Percentiles rank a stretch among this genome's conserved stretches.
Evolutionary conservation across 1,140 invertebrate genomes (phyloP).

Genomic region (Ridgeia piscesae): DNA sequence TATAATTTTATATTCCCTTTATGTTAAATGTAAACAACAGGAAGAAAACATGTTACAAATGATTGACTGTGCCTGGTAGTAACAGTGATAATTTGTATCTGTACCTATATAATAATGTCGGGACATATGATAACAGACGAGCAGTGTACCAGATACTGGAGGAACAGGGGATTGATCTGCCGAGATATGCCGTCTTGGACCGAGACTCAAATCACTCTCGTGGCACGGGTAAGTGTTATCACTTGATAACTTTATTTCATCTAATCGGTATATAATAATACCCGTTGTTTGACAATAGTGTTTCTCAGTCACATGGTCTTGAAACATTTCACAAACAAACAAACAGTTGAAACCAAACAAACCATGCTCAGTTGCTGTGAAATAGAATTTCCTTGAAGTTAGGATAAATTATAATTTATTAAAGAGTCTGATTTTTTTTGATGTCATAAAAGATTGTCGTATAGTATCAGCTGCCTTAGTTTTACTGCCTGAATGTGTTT

Average conservation of each 20-base stretch:
- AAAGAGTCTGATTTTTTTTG: too few relatives aligned
- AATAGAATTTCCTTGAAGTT: neutral
- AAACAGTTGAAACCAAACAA: too few relatives aligned
- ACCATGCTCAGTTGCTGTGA: too few relatives aligned
- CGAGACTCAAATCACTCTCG: slow-evolving; percentile 67
- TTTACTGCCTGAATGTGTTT: neutral
- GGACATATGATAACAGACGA: slow-evolving; percentile 63
- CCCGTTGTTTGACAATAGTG: neutral
- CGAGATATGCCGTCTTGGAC: slow-evolving; percentile 94
- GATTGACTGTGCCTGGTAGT: neutral
- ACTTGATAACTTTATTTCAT: neutral
- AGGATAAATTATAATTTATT: too few relatives aligned
- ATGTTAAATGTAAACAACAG: too few relatives aligned
- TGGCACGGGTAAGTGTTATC: neutral
- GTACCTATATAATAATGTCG: neutral
- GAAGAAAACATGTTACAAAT: too few relatives aligned
- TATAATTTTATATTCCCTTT: too few relatives aligned
- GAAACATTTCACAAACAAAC: too few relatives aligned
- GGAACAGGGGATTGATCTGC: slow-evolving; percentile 94
- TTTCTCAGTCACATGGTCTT: neutral
- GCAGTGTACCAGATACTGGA: slow-evolving; percentile 94
- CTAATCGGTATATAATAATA: neutral
- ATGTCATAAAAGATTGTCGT: too few relatives aligned
- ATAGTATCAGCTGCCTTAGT: neutral
- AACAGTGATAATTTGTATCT: neutral